Conservation (phyloP, 2,113 vertebrate species). For the Anthoscopus minutus region DNA sequence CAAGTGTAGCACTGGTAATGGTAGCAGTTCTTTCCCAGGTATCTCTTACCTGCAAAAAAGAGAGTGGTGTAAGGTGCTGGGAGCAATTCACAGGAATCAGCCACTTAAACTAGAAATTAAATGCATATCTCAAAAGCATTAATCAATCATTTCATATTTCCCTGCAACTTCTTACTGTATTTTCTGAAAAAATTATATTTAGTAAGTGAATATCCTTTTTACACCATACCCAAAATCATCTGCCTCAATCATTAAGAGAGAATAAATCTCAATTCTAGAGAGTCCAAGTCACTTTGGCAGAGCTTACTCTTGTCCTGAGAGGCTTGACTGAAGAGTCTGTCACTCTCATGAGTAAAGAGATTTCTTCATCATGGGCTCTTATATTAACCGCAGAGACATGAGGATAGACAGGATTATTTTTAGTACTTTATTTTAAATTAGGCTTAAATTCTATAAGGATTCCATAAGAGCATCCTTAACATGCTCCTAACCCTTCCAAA, state of each 20-base stretch:
- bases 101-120: background rate
- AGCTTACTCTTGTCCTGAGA: background rate
- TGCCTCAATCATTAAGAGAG: background rate
- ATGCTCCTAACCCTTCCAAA: background rate
- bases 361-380: background rate
- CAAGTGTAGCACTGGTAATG: background rate
- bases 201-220: background rate
- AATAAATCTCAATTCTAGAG: background rate
- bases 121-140: background rate
- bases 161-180: background rate
- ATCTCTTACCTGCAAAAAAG: background rate
- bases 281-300: background rate
- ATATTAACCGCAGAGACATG: background rate
- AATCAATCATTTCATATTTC: background rate
- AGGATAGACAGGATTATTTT: background rate
- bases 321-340: background rate
- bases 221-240: background rate
- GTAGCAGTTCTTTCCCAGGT: background rate
- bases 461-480: background rate
- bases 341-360: background rate
- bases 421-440: background rate
- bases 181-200: background rate
- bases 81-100: background rate
- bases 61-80: background rate
- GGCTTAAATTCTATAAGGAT: background rate